These are phyloP conservation scores for Geodia barretti DNA, from an alignment of 37 sponge, comb jelly and placozoan genomes.

Conservation along the genomic window DNA sequence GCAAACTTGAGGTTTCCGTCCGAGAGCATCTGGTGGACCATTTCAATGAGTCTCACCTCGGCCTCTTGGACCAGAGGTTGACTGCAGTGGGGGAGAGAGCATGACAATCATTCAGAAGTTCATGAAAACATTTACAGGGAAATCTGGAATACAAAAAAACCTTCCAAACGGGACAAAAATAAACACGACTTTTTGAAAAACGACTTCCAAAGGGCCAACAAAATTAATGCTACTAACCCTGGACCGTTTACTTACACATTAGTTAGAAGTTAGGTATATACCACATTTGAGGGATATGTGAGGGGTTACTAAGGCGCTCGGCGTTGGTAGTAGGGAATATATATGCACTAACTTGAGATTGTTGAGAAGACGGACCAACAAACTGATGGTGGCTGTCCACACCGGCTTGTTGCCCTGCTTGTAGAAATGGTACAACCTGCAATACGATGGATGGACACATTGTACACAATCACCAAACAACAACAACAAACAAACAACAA, in stretches of 20 bases:
- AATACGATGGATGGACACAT: background rate
- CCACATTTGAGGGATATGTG: too few species aligned
- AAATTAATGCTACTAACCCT: too few species aligned
- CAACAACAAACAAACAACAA: background rate
- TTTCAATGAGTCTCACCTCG: slow-evolving; percentile 50
- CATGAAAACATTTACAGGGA: too few species aligned
- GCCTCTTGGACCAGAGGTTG: slow-evolving; percentile 40
- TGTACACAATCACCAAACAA: background rate
- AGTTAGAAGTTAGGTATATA: too few species aligned
- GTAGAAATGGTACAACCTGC: slow-evolving; percentile 65
- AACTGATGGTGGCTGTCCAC: slow-evolving; percentile 73
- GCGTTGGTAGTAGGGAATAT: too few species aligned
- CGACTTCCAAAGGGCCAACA: too few species aligned
- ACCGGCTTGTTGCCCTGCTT: slow-evolving; percentile 28
- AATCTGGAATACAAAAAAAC: too few species aligned
- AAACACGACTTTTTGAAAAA: too few species aligned
- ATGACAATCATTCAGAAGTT: too few species aligned
- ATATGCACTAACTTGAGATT: slow-evolving; percentile 65
- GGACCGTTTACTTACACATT: too few species aligned
- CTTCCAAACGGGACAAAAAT: too few species aligned
- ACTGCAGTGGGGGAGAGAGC: slow-evolving; percentile 19
- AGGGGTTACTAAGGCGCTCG: too few species aligned
- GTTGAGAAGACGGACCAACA: slow-evolving; percentile 65
- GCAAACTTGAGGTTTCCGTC: slow-evolving; percentile 79
- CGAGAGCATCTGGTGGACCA: slow-evolving; percentile 62